phyloP scores from a whole-genome alignment of 2,888 invertebrate species.

The Drymonia ruficornis region DNA sequence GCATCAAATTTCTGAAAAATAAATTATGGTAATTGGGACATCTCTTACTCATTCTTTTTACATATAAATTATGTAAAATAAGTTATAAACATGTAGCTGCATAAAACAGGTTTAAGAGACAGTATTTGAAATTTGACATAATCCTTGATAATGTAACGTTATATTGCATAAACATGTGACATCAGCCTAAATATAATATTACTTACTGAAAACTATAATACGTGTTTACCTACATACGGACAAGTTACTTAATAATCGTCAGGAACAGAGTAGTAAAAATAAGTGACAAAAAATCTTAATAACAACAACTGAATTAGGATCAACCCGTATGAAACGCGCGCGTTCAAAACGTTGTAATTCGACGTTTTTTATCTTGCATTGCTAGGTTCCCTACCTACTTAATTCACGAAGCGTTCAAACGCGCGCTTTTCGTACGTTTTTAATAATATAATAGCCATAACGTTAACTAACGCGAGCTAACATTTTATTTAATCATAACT shows the following conservation, averaged over 20 bases:
- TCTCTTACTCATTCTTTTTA: too few species aligned
- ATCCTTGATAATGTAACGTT: background rate
- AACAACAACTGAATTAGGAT: slow-evolving; percentile 47
- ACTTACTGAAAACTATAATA: slow-evolving; percentile 46
- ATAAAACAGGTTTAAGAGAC: too few species aligned
- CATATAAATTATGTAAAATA: too few species aligned
- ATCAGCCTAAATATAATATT: slow-evolving; percentile 37
- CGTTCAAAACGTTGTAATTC: slow-evolving; percentile 7
- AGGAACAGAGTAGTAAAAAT: slow-evolving; percentile 46
- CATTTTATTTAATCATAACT: slow-evolving; percentile 24
- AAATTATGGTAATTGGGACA: too few species aligned
- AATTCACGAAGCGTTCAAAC: slow-evolving; percentile 9
- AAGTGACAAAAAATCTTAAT: slow-evolving; percentile 47
- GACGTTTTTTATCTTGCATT: slow-evolving; percentile 8
- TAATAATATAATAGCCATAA: slow-evolving; percentile 26
- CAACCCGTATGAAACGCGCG: slow-evolving; percentile 4
- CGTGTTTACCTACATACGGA: slow-evolving; percentile 49
- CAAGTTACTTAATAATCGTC: slow-evolving; percentile 38
- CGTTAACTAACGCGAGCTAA: slow-evolving; percentile 27
- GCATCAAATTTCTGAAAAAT: background rate
- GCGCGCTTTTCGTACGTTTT: slow-evolving; percentile 9
- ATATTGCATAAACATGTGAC: slow-evolving; percentile 18
- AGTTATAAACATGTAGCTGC: too few species aligned
- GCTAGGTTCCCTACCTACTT: slow-evolving; percentile 1
- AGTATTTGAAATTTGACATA: too few species aligned